A percentile compares a stretch with the other conserved stretches of the same genome.
Conservation (phyloP, 2,797 vertebrate genomes). For the Lagorchestes hirsutus region DNA sequence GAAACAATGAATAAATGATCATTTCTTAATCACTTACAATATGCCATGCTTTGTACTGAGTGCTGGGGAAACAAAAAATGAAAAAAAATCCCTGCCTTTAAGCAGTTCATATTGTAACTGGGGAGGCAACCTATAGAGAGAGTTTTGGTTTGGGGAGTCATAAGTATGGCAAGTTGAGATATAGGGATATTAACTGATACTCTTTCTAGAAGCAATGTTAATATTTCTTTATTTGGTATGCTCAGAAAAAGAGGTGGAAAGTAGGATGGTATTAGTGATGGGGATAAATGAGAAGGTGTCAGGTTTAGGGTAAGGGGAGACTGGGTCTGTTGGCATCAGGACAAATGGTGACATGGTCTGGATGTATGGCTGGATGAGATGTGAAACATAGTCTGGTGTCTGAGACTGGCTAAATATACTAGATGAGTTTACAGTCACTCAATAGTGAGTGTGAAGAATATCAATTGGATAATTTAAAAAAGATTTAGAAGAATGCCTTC, state of each 20-base stretch:
- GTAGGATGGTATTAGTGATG: neutral
- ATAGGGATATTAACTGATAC: neutral
- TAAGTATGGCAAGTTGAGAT: neutral
- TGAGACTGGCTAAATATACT: too few species aligned
- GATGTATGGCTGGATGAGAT: too few species aligned
- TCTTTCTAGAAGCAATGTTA: neutral
- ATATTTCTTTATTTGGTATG: neutral
- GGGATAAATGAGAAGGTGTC: neutral
- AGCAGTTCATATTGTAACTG: neutral
- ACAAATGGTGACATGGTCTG: accelerated
- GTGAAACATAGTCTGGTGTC: too few species aligned
- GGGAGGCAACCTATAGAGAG: too few species aligned
- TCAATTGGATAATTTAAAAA: too few species aligned
- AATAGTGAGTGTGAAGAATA: too few species aligned
- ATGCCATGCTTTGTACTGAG: neutral
- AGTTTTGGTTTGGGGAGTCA: neutral
- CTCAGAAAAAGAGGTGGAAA: neutral
- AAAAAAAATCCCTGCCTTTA: neutral
- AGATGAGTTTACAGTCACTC: too few species aligned
- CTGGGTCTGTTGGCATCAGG: neutral
- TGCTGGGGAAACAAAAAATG: neutral
- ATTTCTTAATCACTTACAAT: neutral
- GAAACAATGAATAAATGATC: neutral
- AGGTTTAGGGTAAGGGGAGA: neutral
- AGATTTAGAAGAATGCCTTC: too few species aligned